Base-by-base conservation (phyloP, 2,888 invertebrate species). In the Lepetodrilus schrolli region DNA sequence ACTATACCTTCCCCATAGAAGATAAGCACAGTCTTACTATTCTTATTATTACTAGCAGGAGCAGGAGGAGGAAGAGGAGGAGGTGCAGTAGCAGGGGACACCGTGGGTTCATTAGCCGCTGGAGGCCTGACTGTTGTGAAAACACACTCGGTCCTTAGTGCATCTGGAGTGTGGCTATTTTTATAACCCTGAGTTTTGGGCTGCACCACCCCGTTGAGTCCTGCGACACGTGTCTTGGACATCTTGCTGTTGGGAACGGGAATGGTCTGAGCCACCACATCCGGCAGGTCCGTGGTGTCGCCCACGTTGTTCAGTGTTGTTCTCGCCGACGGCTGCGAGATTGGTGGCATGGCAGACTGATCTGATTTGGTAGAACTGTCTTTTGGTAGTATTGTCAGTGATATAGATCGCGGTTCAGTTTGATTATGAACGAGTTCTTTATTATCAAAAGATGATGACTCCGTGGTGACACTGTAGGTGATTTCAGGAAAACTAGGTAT, bases 161-260 rank as follows among this genome's bases (percentile, higher is more conserved):
- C 21, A 65, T 74, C 70, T 47, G 74, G 70, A 66, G 36, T 51
- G 49, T 21, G 51, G 8, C 26, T 38, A 34, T 66, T 72, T 66
- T 38, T 72, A 47, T 69, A 51, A 21, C 36, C 73, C 38, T 70
- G 70, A 69, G 68, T 37, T 37, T 51, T 50, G 26, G 74, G 70
- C 65, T 72, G 50, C 10, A 78, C 76, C 21, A 80, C 48, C 10
- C 80, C 80, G 47, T 80, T 80, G 26, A 74, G 75, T 58, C 74
- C 73, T 23, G 66, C 65, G 49, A 79, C 73, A 68, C 76, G 77
- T 1, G 74, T 37, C 38, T 71, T 71, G 34, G 26, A 50, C 17
- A 23, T 50, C 30, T 50, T 37, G 20, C 17, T n/a, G 34, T 21
- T 51, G 51, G 37, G 8, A 34, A 20, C 23, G 34, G 49, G 20